Evolutionary conservation across 2,113 vertebrate genomes (phyloP).

Genomic region (Serilophus lunatus): DNA sequence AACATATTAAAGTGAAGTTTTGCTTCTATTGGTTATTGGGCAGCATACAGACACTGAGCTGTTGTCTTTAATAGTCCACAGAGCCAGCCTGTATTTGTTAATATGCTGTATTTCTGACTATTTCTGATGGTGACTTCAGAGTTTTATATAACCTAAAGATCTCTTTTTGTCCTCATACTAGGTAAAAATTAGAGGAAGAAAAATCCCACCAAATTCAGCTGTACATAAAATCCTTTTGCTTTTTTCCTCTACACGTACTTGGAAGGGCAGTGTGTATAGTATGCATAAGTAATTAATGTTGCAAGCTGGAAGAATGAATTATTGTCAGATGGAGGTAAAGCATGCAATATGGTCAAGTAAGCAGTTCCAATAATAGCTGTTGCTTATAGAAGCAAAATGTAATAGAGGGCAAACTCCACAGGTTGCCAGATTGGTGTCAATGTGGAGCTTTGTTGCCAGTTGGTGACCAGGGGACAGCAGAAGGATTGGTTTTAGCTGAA

Average conservation of each 20-base stretch:
- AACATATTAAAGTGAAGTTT: background rate
- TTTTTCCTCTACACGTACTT: background rate
- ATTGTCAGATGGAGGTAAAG: slow-evolving; percentile 33
- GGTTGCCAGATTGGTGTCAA: slow-evolving; percentile 14
- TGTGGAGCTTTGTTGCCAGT: slow-evolving; percentile 31
- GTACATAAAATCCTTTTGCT: background rate
- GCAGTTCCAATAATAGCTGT: slow-evolving; percentile 34
- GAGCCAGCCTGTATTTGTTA: background rate
- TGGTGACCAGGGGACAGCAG: slow-evolving; percentile 22
- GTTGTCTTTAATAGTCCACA: background rate
- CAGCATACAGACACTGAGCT: background rate
- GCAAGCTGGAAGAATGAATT: slow-evolving; percentile 28
- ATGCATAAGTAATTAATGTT: slow-evolving; percentile 11
- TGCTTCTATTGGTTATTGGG: background rate
- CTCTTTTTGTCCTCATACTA: background rate
- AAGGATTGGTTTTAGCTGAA: slow-evolving; percentile 30
- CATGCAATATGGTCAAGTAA: slow-evolving; percentile 30
- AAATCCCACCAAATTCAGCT: background rate
- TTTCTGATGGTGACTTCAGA: background rate
- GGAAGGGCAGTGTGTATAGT: background rate
- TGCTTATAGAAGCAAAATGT: slow-evolving; percentile 37
- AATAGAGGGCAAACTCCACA: slow-evolving; percentile 20
- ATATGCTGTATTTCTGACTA: background rate
- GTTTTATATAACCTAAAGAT: background rate
- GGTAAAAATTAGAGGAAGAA: background rate